phyloP scores from a whole-genome alignment of 2,888 invertebrate species.

The Cryptocephalus primarius region DNA sequence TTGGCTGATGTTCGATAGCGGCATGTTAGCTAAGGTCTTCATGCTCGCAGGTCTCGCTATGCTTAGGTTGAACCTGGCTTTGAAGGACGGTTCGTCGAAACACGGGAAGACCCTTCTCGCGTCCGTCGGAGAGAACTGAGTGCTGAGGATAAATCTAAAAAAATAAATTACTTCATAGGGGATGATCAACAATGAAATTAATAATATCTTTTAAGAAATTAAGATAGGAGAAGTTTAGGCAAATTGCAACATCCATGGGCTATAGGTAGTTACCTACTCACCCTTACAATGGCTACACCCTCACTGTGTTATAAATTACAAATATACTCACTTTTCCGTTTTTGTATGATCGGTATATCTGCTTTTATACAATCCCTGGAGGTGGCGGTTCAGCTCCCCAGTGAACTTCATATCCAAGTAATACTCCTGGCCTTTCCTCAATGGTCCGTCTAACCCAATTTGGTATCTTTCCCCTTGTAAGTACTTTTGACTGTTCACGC shows the following conservation, averaged over 20 bases:
- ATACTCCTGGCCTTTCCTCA: constrained; percentile 33
- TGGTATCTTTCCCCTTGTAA: constrained; percentile 30
- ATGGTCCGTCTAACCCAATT: constrained; percentile 29
- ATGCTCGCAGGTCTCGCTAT: constrained; percentile 47
- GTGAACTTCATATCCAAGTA: constrained; percentile 41
- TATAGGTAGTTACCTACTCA: too few species aligned
- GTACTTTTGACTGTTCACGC: constrained; percentile 28
- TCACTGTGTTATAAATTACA: too few species aligned
- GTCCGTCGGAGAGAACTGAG: constrained; percentile 71
- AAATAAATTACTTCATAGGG: background rate
- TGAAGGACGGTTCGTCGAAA: constrained; percentile 76
- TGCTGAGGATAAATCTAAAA: constrained; percentile 50
- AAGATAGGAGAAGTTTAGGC: too few species aligned
- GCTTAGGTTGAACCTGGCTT: constrained; percentile 62
- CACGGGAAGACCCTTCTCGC: constrained; percentile 78
- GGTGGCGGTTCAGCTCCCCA: constrained; percentile 42
- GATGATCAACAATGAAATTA: too few species aligned
- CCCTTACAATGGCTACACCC: too few species aligned
- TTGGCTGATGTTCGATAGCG: constrained; percentile 25
- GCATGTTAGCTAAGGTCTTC: constrained; percentile 58
- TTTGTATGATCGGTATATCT: constrained; percentile 32
- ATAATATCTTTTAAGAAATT: too few species aligned
- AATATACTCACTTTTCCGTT: too few species aligned
- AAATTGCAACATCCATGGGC: too few species aligned
- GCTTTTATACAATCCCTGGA: constrained; percentile 49